phyloP scores from a whole-genome alignment of 2,888 invertebrate genomes.

The Antitype chi region DNA sequence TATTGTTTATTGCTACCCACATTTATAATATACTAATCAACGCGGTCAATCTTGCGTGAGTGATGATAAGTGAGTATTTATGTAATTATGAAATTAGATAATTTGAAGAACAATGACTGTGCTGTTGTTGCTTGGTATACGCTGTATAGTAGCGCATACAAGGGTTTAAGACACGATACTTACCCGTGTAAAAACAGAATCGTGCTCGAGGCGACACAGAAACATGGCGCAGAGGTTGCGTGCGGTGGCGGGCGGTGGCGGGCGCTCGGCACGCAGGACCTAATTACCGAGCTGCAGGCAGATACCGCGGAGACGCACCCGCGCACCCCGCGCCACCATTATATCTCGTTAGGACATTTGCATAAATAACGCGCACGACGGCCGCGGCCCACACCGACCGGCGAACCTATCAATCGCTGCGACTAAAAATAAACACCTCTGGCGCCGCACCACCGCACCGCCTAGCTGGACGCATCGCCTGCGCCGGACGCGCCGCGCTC shows the following conservation, averaged over 20 bases:
- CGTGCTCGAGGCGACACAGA: conserved; percentile 89
- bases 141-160: conserved; percentile 79
- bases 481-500: conserved; percentile 49
- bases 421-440: conserved; percentile 85
- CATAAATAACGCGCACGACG: conserved; percentile 87
- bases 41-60: conserved; percentile 54
- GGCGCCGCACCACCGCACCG: conserved; percentile 73
- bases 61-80: conserved; percentile 55
- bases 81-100: conserved; percentile 69
- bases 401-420: conserved; percentile 85
- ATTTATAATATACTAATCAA: conserved; percentile 41
- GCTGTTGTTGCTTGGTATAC: conserved; percentile 72
- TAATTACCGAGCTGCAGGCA: conserved; percentile 88
- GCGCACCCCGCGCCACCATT: conserved; percentile 83
- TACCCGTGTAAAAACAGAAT: conserved; percentile 82
- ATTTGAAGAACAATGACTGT: conserved; percentile 76
- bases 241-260: conserved; percentile 71
- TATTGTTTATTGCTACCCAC: conserved; percentile 64
- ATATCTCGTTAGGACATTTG: conserved; percentile 90
- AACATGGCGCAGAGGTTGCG: conserved; percentile 80
- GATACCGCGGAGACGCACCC: conserved; percentile 79
- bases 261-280: conserved; percentile 84
- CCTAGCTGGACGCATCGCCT: conserved; percentile 69
- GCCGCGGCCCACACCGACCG: conserved; percentile 81
- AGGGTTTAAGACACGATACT: conserved; percentile 78